These are phyloP conservation scores for Cirrhinus molitorella DNA, from an alignment of 2,797 vertebrate species.

Conservation along the genomic window DNA sequence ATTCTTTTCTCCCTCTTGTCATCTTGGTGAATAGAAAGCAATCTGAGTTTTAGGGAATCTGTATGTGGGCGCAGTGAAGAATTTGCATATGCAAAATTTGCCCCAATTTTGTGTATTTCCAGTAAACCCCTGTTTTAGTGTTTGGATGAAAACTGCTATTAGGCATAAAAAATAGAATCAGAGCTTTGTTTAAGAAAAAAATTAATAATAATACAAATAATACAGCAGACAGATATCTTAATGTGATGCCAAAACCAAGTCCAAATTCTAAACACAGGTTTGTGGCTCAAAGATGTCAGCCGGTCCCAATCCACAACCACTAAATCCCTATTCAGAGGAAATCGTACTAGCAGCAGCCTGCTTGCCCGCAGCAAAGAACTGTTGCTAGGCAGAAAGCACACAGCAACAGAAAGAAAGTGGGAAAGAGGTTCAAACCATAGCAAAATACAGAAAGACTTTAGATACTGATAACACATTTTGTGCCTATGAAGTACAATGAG, in stretches of 20 bases:
- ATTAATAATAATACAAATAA: too few species aligned
- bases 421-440: not conserved
- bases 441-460: not conserved
- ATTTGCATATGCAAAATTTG: conserved; percentile 56
- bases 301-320: not conserved
- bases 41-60: not conserved
- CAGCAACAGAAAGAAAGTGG: not conserved
- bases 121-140: conserved; percentile 40
- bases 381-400: conserved; percentile 47
- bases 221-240: not conserved
- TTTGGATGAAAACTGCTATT: conserved; percentile 23
- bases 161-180: conserved; percentile 5
- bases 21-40: conserved; percentile 4
- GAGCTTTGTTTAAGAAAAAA: not conserved
- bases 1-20: not conserved
- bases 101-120: conserved; percentile 54
- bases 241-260: conserved; percentile 5
- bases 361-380: conserved; percentile 35
- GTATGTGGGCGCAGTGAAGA: conserved; percentile 6
- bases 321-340: conserved; percentile 27
- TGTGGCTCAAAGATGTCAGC: not conserved
- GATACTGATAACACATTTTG: not conserved
- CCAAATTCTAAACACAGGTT: not conserved
- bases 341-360: conserved; percentile 18
- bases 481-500: not conserved